These are phyloP conservation scores for Ypsolopha sequella DNA, from an alignment of 2,888 invertebrate genomes.

Conservation along the genomic window DNA sequence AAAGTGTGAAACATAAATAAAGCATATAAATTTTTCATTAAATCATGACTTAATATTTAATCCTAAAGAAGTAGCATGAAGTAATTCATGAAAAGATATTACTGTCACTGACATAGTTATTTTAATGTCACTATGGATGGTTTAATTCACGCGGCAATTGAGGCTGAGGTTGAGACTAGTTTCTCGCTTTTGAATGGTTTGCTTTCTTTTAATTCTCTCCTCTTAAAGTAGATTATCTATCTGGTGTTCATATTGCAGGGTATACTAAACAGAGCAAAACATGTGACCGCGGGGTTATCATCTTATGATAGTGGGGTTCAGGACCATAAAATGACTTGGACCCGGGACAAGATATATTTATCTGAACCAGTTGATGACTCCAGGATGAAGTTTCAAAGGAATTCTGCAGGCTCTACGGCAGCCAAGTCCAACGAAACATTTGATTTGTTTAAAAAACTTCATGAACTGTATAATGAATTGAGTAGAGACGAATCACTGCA, in stretches of 20 bases:
- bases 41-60: slow-evolving; percentile 68
- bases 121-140: slow-evolving; percentile 70
- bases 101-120: slow-evolving; percentile 53
- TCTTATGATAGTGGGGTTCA: slow-evolving; percentile 59
- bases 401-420: slow-evolving; percentile 37
- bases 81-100: slow-evolving; percentile 49
- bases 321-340: slow-evolving; percentile 69
- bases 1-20: slow-evolving; percentile 68
- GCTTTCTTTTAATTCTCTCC: not conserved
- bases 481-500: slow-evolving; percentile 58
- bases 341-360: slow-evolving; percentile 62
- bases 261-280: slow-evolving; percentile 63
- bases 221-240: not conserved
- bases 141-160: slow-evolving; percentile 71
- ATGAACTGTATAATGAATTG: slow-evolving; percentile 60
- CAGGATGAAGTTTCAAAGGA: slow-evolving; percentile 59
- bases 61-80: slow-evolving; percentile 57
- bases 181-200: slow-evolving; percentile 22
- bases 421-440: slow-evolving; percentile 51
- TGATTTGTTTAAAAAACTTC: slow-evolving; percentile 63
- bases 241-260: slow-evolving; percentile 37
- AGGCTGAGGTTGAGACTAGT: slow-evolving; percentile 62
- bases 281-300: slow-evolving; percentile 59
- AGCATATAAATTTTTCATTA: slow-evolving; percentile 59
- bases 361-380: slow-evolving; percentile 62